Evolutionary conservation across 1,140 invertebrate genomes (phyloP).

Genomic region (Leptinotarsa undecemlineata): DNA sequence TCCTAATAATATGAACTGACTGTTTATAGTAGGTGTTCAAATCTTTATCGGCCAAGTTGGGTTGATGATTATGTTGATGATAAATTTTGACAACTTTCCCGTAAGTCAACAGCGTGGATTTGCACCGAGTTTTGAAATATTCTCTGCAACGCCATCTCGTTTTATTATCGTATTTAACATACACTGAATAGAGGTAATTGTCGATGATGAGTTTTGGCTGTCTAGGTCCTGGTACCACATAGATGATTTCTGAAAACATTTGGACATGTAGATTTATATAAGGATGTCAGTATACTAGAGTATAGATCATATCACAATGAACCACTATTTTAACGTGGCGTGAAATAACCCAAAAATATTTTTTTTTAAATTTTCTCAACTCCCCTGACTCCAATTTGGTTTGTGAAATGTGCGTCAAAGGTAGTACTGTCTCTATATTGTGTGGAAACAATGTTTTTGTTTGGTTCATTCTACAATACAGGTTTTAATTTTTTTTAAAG

Average conservation of each 20-base stretch:
- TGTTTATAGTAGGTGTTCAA: constrained; percentile 12
- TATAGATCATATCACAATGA: too few species aligned
- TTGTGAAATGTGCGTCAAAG: too few species aligned
- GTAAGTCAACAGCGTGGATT: constrained; percentile 30
- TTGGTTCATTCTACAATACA: too few species aligned
- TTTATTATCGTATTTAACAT: constrained; percentile 32
- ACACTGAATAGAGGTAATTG: constrained; percentile 34
- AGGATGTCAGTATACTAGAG: not conserved
- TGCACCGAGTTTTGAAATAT: constrained; percentile 36
- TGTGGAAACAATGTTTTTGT: too few species aligned
- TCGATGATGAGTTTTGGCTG: constrained; percentile 41
- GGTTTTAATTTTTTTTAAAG: too few species aligned
- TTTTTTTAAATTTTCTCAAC: too few species aligned
- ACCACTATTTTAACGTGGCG: too few species aligned
- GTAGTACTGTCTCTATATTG: too few species aligned
- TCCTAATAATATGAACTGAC: not conserved
- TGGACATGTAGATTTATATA: not conserved
- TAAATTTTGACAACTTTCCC: constrained; percentile 32
- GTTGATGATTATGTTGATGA: constrained; percentile 35
- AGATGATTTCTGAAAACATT: constrained; percentile 40
- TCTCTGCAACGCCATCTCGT: constrained; percentile 34
- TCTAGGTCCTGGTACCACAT: constrained; percentile 35
- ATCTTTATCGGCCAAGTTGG: constrained; percentile 16
- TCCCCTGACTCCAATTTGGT: too few species aligned
- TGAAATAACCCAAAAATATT: too few species aligned